A percentile compares a stretch with the other conserved stretches of the same genome.
phyloP scores from a whole-genome alignment of 2,888 invertebrate species.

The Chorisops tibialis region DNA sequence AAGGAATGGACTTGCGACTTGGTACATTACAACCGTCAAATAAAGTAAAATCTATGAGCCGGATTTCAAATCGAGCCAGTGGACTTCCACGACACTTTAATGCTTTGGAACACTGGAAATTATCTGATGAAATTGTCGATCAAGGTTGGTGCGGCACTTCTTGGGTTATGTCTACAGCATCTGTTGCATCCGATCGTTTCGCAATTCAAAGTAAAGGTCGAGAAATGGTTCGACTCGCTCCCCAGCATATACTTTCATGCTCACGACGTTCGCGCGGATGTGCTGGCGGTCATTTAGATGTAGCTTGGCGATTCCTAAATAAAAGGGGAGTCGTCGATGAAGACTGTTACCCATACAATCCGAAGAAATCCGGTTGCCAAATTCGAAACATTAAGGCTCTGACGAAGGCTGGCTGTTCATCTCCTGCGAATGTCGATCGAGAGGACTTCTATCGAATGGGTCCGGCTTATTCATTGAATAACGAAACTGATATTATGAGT shows the following conservation, averaged over 20 bases:
- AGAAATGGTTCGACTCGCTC: slow-evolving; percentile 68
- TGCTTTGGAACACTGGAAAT: slow-evolving; percentile 69
- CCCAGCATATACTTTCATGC: slow-evolving; percentile 86
- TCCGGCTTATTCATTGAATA: slow-evolving; percentile 71
- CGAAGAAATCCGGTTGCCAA: slow-evolving; percentile 1
- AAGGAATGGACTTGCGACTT: slow-evolving; percentile 72
- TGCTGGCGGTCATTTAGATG: slow-evolving; percentile 82
- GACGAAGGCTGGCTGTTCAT: slow-evolving; percentile 57
- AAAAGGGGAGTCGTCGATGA: slow-evolving; percentile 82
- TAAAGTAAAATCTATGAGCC: slow-evolving; percentile 49
- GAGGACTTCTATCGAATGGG: slow-evolving; percentile 67
- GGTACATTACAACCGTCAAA: slow-evolving; percentile 54
- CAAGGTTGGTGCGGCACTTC: slow-evolving; percentile 81
- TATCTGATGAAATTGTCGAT: slow-evolving; percentile 67
- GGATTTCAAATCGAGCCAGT: slow-evolving; percentile 42
- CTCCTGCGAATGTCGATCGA: slow-evolving; percentile 54
- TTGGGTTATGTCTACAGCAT: slow-evolving; percentile 87
- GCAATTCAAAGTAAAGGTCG: slow-evolving; percentile 81
- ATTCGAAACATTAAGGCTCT: slow-evolving; percentile 46
- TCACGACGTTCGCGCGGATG: slow-evolving; percentile 79
- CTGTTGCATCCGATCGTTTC: slow-evolving; percentile 76
- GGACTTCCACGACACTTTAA: slow-evolving; percentile 72
- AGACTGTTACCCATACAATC: slow-evolving; percentile 74
- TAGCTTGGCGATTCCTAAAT: slow-evolving; percentile 86
- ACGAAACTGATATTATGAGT: slow-evolving; percentile 83